Percentiles rank a stretch among this genome's conserved stretches.
These are phyloP conservation scores for Synergus umbraculus DNA, from an alignment of 2,888 invertebrate species.

Conservation along the genomic window DNA sequence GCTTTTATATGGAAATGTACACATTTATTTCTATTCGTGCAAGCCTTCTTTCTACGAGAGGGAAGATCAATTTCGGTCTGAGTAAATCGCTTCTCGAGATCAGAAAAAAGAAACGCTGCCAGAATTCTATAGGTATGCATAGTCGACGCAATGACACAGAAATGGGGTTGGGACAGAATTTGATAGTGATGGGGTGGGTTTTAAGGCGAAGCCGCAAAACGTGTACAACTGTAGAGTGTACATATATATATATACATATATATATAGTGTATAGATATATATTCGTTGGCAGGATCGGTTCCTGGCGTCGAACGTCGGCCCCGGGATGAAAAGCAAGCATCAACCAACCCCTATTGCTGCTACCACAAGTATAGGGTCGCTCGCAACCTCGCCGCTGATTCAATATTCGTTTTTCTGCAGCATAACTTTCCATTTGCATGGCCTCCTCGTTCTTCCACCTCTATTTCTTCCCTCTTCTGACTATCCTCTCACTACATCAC, in stretches of 20 bases:
- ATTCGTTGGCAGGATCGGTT: slow-evolving; percentile 54
- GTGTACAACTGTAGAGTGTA: slow-evolving; percentile 41
- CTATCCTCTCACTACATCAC: slow-evolving; percentile 4
- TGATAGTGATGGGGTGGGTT: slow-evolving; percentile 29
- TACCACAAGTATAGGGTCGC: slow-evolving; percentile 52
- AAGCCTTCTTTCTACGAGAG: slow-evolving; percentile 7
- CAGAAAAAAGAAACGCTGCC: slow-evolving; percentile 39
- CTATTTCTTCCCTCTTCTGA: slow-evolving; percentile 53
- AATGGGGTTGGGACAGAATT: slow-evolving; percentile 38
- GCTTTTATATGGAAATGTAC: slow-evolving; percentile 25
- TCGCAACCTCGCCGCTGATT: slow-evolving; percentile 70
- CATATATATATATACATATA: slow-evolving; percentile 43
- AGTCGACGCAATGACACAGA: slow-evolving; percentile 40
- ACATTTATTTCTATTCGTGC: slow-evolving; percentile 35
- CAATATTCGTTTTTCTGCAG: slow-evolving; percentile 75
- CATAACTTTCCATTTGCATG: slow-evolving; percentile 76
- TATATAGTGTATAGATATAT: background rate
- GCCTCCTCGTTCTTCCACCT: slow-evolving; percentile 56
- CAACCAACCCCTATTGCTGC: slow-evolving; percentile 57
- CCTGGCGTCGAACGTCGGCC: slow-evolving; percentile 59
- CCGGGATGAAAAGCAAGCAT: slow-evolving; percentile 70
- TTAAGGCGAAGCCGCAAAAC: slow-evolving; percentile 58
- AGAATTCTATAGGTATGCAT: slow-evolving; percentile 37
- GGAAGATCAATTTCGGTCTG: slow-evolving; percentile 40
- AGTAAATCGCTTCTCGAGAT: slow-evolving; percentile 38